A percentile compares a stretch with the other conserved stretches of the same genome.
These are phyloP conservation scores for Neolamprologus tretocephalus DNA, from an alignment of 2,113 vertebrate genomes.

Conservation along the genomic window DNA sequence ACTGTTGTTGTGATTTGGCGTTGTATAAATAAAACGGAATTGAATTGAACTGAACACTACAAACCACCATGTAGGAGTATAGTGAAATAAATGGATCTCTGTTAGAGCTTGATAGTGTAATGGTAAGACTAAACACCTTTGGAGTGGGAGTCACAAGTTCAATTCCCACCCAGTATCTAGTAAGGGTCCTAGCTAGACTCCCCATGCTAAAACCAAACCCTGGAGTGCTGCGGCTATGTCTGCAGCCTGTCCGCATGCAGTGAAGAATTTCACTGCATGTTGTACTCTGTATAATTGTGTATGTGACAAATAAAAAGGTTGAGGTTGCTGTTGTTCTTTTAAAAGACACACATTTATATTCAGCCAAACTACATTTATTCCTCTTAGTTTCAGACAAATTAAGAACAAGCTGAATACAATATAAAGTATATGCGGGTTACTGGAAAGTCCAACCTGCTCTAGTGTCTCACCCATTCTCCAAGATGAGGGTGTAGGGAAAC, in stretches of 20 bases:
- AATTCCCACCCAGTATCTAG: neutral
- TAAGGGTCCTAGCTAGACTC: neutral
- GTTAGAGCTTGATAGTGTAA: neutral
- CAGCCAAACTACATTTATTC: neutral
- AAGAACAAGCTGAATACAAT: neutral
- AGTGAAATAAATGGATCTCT: neutral
- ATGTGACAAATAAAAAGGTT: neutral
- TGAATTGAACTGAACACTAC: neutral
- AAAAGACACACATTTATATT: neutral
- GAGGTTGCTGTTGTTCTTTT: neutral
- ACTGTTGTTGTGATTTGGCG: neutral
- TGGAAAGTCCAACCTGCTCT: neutral
- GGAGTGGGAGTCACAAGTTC: fast-evolving
- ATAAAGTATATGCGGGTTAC: neutral
- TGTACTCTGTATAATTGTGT: neutral
- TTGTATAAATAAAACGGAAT: neutral
- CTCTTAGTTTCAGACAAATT: neutral
- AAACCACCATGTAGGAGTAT: neutral
- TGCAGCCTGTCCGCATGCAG: neutral
- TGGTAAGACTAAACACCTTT: neutral
- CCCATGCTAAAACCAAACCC: neutral
- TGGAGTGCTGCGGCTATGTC: fast-evolving
- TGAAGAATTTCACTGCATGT: neutral
- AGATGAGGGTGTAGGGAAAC: neutral
- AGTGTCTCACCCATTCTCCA: neutral